phyloP scores from a whole-genome alignment of 2,797 vertebrate genomes.

The Poeciliopsis gracilis region DNA sequence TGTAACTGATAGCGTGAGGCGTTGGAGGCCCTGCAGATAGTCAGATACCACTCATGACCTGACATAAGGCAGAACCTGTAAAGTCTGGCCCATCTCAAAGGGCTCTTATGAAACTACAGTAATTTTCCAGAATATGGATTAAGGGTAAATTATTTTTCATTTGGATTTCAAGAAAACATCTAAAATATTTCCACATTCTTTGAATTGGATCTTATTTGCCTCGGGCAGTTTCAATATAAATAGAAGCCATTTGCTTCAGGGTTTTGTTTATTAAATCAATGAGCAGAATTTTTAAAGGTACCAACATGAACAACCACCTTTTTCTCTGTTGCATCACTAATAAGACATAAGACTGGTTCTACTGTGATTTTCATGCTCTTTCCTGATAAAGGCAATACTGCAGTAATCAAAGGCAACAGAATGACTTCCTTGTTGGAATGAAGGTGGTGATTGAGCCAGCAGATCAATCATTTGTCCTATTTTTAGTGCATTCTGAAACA shows the following conservation, averaged over 20 bases:
- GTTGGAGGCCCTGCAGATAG: background rate
- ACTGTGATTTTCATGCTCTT: too few relatives aligned
- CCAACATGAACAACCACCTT: too few relatives aligned
- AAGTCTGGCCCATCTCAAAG: background rate
- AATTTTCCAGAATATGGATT: too few relatives aligned
- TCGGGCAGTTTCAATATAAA: background rate
- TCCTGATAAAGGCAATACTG: too few relatives aligned
- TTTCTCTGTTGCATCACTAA: too few relatives aligned
- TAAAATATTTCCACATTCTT: background rate
- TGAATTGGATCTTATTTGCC: background rate
- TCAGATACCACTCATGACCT: background rate
- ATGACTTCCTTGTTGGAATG: too few relatives aligned
- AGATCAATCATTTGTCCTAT: too few relatives aligned
- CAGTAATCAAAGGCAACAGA: too few relatives aligned
- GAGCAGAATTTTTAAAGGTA: background rate
- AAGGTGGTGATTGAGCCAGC: too few relatives aligned
- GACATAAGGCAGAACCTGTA: background rate
- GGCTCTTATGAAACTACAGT: background rate
- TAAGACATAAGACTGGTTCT: too few relatives aligned
- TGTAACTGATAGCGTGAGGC: background rate
- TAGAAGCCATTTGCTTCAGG: background rate
- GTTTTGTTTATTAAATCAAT: background rate
- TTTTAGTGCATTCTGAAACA: too few relatives aligned
- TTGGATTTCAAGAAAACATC: background rate
- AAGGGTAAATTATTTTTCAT: background rate